Evolutionary conservation across 1,140 invertebrate genomes (phyloP).

Genomic region (Leptinotarsa defecta): DNA sequence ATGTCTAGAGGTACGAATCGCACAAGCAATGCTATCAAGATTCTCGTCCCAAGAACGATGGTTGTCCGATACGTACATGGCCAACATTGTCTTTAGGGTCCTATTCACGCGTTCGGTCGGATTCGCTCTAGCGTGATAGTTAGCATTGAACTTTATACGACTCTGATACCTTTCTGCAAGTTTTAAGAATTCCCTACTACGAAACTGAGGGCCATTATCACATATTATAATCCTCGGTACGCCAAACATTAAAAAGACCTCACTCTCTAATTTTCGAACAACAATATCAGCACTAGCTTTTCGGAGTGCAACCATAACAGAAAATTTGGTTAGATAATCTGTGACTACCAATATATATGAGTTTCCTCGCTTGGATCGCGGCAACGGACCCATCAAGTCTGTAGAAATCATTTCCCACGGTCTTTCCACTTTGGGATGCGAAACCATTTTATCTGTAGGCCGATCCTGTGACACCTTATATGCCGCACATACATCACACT

Average conservation of each 20-base stretch:
- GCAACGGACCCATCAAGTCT: conserved; percentile 52
- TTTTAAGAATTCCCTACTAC: conserved; percentile 30
- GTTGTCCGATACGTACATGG: conserved; percentile 33
- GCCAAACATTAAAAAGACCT: conserved; percentile 37
- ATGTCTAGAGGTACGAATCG: conserved; percentile 29
- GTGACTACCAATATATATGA: conserved; percentile 49
- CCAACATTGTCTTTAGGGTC: conserved; percentile 41
- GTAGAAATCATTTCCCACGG: conserved; percentile 46
- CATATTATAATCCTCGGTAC: conserved; percentile 30
- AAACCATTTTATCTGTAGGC: conserved; percentile 44
- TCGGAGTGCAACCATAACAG: conserved; percentile 29
- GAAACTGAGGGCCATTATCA: conserved; percentile 46
- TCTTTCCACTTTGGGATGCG: conserved; percentile 22
- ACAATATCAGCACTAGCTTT: conserved; percentile 27
- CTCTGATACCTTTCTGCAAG: conserved; percentile 27
- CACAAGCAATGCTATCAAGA: conserved; percentile 36
- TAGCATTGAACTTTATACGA: conserved; percentile 32
- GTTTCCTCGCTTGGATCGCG: conserved; percentile 42
- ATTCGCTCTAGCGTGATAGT: conserved; percentile 43
- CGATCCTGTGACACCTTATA: conserved; percentile 42
- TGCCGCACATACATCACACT: conserved; percentile 44
- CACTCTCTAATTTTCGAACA: conserved; percentile 35
- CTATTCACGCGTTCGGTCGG: conserved; percentile 40
- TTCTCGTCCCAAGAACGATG: conserved; percentile 36
- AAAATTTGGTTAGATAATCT: conserved; percentile 52